phyloP scores from a whole-genome alignment of 2,113 vertebrate species.

The Casuarius casuarius region DNA sequence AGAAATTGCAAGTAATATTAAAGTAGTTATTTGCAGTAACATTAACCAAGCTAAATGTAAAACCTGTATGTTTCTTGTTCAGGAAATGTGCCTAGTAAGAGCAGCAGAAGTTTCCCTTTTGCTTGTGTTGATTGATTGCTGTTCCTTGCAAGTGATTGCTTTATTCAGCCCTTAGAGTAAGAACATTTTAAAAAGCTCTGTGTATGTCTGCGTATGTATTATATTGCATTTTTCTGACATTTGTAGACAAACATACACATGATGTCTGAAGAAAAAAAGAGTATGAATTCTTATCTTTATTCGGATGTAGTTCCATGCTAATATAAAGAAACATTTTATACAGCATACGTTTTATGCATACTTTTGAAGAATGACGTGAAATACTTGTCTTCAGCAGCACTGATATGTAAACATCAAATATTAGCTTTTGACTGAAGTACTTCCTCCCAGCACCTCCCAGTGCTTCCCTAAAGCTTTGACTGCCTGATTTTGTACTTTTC shows the following conservation, averaged over 20 bases:
- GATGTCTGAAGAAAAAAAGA: neutral
- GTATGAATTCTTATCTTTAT: neutral
- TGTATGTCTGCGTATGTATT: neutral
- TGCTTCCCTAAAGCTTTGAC: neutral
- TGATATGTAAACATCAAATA: neutral
- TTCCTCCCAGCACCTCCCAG: neutral
- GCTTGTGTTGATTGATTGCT: neutral
- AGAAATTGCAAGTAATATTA: neutral
- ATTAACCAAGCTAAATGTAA: neutral
- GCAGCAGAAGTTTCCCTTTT: neutral
- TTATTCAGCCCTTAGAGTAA: constrained; percentile 4
- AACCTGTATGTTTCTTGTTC: neutral
- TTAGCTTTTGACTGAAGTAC: neutral
- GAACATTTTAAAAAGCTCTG: constrained; percentile 9
- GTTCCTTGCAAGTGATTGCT: neutral
- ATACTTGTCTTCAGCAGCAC: neutral
- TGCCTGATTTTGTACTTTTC: neutral
- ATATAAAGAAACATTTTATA: neutral
- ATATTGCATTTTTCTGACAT: neutral
- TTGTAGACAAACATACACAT: neutral
- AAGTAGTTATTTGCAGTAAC: neutral
- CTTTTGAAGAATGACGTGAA: neutral
- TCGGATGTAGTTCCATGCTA: neutral
- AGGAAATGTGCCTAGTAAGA: neutral
- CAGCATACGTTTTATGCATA: neutral